Base-by-base conservation (phyloP, 2,113 vertebrate species). In the Oxyura jamaicensis region DNA sequence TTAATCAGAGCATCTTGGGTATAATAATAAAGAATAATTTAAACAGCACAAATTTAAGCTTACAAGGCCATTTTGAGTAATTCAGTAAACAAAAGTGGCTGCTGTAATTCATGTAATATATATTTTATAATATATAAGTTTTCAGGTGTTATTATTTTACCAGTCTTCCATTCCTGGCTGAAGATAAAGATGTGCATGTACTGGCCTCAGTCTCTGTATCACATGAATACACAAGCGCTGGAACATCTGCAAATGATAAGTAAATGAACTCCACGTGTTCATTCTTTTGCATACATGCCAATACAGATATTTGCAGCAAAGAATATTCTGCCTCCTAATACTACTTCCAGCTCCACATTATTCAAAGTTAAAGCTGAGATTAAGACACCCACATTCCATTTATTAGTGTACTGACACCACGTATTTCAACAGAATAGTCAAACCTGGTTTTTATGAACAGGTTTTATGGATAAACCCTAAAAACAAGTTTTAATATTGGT, bases 91-190 rank as follows among this genome's bases (percentile, higher is more conserved):
- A 55, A 76, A 82, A 87, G 46, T 3, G 10, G 63, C 10, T 82
- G 58, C 21, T 80, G 21, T 28, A 85, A 73, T 2, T 11, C 41
- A 71, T 8, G 66, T 21, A 79, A 55, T 20, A 58, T 41, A 28
- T n/a, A n/a, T n/a, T n/a, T n/a, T n/a, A n/a, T n/a, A n/a, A n/a
- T n/a, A n/a, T 0, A 52, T 60, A 68, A 84, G 19, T 50, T 44
- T 87, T 95, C 63, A 86, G 63, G 69, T 46, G 42, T 10, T 68
- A 36, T 84, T 17, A 67, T 96, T 97, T 86, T 98, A 99, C 99
- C 99, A 99, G 79, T 99, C 99, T 97, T 99, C 99, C 98, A 99
- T 99, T 96, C 99, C 99, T 21, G 99, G 99, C 93, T 99, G 99
- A 80, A 99, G 98, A 91, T 99, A 99, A 6, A 99, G 98, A 96